phyloP scores from a whole-genome alignment of 2,888 invertebrate genomes.

The Luperina testacea region DNA sequence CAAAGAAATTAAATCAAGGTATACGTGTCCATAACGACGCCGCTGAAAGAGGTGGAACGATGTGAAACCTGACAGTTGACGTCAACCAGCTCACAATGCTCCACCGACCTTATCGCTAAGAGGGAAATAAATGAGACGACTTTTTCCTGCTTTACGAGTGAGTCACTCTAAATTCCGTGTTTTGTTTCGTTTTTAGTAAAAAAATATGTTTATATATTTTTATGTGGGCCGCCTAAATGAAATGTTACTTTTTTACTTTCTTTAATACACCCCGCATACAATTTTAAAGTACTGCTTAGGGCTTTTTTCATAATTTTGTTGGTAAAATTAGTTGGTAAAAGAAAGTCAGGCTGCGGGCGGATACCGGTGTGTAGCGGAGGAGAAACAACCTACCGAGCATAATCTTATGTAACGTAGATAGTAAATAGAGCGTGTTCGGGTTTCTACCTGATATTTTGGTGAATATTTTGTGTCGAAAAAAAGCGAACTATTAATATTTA shows the following conservation, averaged over 20 bases:
- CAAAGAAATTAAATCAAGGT: conserved; percentile 77
- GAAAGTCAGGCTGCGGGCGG: conserved; percentile 19
- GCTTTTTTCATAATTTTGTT: conserved; percentile 58
- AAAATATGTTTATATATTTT: conserved; percentile 67
- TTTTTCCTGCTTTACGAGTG: conserved; percentile 80
- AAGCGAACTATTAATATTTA: conserved; percentile 28
- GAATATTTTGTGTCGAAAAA: conserved; percentile 17
- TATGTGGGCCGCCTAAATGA: conserved; percentile 59
- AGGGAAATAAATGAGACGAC: conserved; percentile 85
- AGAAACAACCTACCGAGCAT: conserved; percentile 27
- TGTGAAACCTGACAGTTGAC: conserved; percentile 85
- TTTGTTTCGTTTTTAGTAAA: conserved; percentile 74
- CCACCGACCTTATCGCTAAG: conserved; percentile 81
- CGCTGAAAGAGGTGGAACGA: conserved; percentile 68
- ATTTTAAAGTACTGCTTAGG: conserved; percentile 60
- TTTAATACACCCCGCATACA: conserved; percentile 59
- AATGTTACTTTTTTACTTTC: conserved; percentile 64
- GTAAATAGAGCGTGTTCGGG: conserved; percentile 2
- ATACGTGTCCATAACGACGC: conserved; percentile 62
- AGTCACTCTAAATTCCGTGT: conserved; percentile 77
- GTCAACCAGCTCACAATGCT: conserved; percentile 78
- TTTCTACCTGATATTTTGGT: conserved; percentile 14
- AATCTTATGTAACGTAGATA: conserved; percentile 29
- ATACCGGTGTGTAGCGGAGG: conserved; percentile 1
- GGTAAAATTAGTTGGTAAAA: conserved; percentile 50